Evolutionary conservation across 2,113 vertebrate species (phyloP).

Genomic region (Brachirus orientalis): DNA sequence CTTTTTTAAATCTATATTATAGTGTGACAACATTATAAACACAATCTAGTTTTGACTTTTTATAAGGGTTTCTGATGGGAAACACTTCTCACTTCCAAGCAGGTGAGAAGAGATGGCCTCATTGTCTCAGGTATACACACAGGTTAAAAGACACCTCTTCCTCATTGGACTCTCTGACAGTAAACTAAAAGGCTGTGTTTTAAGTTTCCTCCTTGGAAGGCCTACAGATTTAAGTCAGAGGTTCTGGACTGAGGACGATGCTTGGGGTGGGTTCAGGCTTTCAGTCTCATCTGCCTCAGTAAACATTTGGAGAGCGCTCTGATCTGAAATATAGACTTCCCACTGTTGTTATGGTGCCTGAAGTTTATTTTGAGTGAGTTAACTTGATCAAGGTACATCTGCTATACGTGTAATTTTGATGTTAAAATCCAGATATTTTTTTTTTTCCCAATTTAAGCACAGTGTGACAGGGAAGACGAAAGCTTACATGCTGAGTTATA

Average conservation of each 20-base stretch:
- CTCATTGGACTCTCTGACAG: constrained; percentile 61
- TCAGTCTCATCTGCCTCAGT: constrained; percentile 50
- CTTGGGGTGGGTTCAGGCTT: constrained; percentile 44
- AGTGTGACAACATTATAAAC: neutral
- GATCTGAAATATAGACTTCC: constrained; percentile 43
- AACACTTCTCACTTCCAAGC: constrained; percentile 11
- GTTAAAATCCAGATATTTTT: no score
- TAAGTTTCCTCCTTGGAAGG: constrained; percentile 63
- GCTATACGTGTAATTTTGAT: constrained; percentile 12
- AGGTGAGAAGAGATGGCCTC: constrained; percentile 23
- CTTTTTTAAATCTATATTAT: constrained; percentile 9
- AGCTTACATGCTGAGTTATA: neutral
- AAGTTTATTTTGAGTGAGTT: constrained; percentile 15
- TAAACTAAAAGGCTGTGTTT: constrained; percentile 66
- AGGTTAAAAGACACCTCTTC: constrained; percentile 67
- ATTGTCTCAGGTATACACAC: constrained; percentile 60
- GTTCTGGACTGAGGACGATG: constrained; percentile 50
- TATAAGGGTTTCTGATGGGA: neutral
- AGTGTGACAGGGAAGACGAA: constrained; percentile 7
- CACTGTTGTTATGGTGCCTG: neutral
- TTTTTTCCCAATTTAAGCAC: no score
- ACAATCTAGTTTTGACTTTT: neutral
- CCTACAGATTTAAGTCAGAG: constrained; percentile 66
- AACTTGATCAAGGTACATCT: neutral
- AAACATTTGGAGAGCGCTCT: constrained; percentile 60